Evolutionary conservation across 2,113 vertebrate genomes (phyloP), one percentile per base, ranked within the genome.

Genomic region (Tyto alba): DNA sequence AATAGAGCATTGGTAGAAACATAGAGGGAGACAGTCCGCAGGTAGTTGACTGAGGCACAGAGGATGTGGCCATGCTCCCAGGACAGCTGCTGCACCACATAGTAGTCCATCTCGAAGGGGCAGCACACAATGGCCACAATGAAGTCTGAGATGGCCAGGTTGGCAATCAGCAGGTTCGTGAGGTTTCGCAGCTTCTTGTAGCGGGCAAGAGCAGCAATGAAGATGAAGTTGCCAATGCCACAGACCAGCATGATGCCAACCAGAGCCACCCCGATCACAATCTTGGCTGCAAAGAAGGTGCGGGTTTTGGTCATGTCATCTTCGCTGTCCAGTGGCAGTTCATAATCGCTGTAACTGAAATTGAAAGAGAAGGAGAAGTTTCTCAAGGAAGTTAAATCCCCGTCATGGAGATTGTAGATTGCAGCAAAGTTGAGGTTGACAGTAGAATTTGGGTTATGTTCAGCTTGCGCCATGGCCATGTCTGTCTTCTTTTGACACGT

Each of bases 41-140:
- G 98, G 91, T 99, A 99, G 97, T 99, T 99, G 94, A 99, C 98
- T 0, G 99, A 98, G 68, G 99, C 98, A 11, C 99, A 99, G 50
- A 99, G 98, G 91, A 99, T 48, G 0, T 99, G 98, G 52, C 99
- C 99, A 0, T 99, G 99, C 80, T 99, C 97, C 99, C 99, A 99
- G 79, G 99, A 99, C 19, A 99, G 98, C 96, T 99, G 98, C 36
- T 98, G 98, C 13, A 99, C 98, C 89, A 99, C 99, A 0, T 99
- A 99, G 96, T 99, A 99, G 97, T 99, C 99, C 98, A 99, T 98
- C 95, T 99, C 98, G 9, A 99, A 99, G 4, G 99, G 99, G 83
- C 99, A 99, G 97, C 99, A 99, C 88, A 99, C 98, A 0, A 99
- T 98, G 21, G 99, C 99, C 90, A 99, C 99, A 2, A 99, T 97